Conservation (phyloP, 37 sponge, comb jelly and placozoan species). For the Spongilla lacustris region DNA sequence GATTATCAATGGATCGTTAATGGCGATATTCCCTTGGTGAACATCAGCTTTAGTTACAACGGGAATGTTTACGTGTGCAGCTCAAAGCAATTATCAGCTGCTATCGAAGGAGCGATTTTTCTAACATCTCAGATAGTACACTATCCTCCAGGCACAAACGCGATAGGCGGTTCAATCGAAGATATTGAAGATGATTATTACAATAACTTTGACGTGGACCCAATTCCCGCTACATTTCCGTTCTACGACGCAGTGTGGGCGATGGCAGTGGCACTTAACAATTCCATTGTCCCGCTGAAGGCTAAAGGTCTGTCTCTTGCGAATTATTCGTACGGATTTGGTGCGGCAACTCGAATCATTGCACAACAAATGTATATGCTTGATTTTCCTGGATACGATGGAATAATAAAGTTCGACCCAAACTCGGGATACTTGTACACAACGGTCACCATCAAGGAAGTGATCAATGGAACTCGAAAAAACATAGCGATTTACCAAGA, state of each 20-base stretch:
- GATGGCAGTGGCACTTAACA: neutral
- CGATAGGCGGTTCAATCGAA: neutral
- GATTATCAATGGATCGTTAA: conserved; percentile 32
- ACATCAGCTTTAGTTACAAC: neutral
- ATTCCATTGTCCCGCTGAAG: neutral
- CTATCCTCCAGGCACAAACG: neutral
- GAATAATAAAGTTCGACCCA: neutral
- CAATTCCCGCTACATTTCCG: neutral
- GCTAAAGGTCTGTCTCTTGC: neutral
- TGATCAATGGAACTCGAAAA: neutral
- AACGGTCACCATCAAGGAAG: neutral
- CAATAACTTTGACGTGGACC: neutral
- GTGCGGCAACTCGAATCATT: neutral
- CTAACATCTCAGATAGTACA: neutral
- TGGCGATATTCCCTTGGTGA: neutral
- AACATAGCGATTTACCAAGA: neutral
- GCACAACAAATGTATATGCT: neutral
- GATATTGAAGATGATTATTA: neutral
- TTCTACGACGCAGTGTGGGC: neutral
- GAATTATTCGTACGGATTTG: neutral
- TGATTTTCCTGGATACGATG: neutral
- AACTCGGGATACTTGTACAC: neutral
- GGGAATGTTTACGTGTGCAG: neutral
- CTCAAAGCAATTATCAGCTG: neutral
- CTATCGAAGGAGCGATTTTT: neutral